Evolutionary conservation across 2,797 vertebrate genomes (phyloP).

Genomic region (Sitta carolinensis): DNA sequence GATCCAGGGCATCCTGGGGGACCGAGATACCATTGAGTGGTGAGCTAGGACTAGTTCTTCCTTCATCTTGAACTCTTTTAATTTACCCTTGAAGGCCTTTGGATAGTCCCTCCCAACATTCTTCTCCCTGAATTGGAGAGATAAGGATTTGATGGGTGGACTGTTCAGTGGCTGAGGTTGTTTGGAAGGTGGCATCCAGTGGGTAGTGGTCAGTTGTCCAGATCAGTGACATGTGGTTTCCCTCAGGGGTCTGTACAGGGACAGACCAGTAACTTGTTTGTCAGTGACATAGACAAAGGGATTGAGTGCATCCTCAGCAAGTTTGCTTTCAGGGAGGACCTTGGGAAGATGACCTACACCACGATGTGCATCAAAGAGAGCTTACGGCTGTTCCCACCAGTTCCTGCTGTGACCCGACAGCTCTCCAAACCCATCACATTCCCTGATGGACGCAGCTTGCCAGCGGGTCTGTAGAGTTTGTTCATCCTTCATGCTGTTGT

Average conservation of each 20-base stretch:
- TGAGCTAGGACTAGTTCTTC: constrained; percentile 74
- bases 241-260: neutral
- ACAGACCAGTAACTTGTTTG: neutral
- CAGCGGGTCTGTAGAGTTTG: constrained; percentile 79
- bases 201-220: neutral
- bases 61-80: neutral
- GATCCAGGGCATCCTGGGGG: constrained; percentile 76
- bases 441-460: constrained; percentile 84
- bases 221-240: neutral
- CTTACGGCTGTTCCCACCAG: constrained; percentile 84
- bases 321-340: constrained; percentile 83
- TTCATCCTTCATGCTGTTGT: neutral
- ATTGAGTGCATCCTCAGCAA: neutral
- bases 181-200: neutral
- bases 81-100: neutral
- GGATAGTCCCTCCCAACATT: too few relatives aligned
- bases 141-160: neutral
- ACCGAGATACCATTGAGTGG: constrained; percentile 81
- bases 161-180: neutral
- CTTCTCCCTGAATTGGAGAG: neutral
- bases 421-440: constrained; percentile 85
- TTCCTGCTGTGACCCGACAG: constrained; percentile 74
- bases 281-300: neutral
- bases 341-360: constrained; percentile 86
- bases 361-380: constrained; percentile 94